Conservation (phyloP, 2,797 vertebrate genomes). For the Characodon lateralis region DNA sequence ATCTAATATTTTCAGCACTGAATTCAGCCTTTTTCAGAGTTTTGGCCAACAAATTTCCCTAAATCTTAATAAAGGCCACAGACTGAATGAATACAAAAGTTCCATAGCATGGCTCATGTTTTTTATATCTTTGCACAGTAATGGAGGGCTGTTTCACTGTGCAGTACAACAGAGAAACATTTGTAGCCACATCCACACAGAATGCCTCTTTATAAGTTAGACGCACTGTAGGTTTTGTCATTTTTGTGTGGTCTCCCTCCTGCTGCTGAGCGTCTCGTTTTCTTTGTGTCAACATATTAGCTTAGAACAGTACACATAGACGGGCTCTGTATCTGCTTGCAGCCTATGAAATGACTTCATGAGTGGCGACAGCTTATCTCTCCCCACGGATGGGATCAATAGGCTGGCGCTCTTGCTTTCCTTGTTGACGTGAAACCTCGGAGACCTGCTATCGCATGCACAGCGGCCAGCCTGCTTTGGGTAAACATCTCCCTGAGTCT, state of each 20-base stretch:
- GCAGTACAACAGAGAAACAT: background rate
- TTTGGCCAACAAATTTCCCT: background rate
- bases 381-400: conserved; percentile 78
- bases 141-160: background rate
- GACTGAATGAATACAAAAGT: background rate
- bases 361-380: conserved; percentile 82
- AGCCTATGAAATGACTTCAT: conserved; percentile 75
- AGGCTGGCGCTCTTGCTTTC: conserved; percentile 72
- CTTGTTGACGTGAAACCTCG: conserved; percentile 59
- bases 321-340: conserved; percentile 40
- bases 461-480: conserved; percentile 51
- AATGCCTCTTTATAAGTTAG: background rate
- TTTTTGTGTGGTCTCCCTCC: background rate
- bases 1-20: background rate
- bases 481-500: conserved; percentile 54
- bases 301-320: conserved; percentile 22
- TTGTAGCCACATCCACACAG: background rate
- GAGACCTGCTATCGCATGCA: conserved; percentile 53
- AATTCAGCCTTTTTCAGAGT: background rate
- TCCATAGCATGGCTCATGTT: background rate
- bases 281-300: conserved; percentile 42
- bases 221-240: background rate
- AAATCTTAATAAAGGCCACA: background rate
- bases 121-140: background rate
- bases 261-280: conserved; percentile 19